Evolutionary conservation across 2,113 vertebrate genomes (phyloP), one percentile per base, ranked within the genome.

Genomic region (Tricholaema leucomelas): DNA sequence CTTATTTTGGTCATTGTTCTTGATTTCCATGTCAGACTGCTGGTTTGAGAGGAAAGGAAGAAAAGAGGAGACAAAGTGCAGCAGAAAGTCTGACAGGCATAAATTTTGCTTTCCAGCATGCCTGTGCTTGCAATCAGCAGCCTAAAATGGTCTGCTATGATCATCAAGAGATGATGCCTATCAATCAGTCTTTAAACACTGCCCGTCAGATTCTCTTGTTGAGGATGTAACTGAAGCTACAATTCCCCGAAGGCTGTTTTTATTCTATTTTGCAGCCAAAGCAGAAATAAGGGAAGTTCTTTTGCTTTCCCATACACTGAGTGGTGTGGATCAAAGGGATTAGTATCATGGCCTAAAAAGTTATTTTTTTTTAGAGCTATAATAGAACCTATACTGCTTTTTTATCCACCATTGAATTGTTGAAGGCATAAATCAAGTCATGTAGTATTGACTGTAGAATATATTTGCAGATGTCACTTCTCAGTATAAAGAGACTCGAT

Each of bases 131-230:
- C 84, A 96, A 95, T 95, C 95, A 96, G 60, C 89, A 79, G 67
- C 55, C n/a, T 60, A n/a, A 90, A 91, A 85, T 42, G 67, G 75
- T 96, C 96, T 97, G 95, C 81, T 96, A 93, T 81, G 89, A 76
- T 93, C 95, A 96, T 97, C 91, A 96, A 50, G 85, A 87, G 91
- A 94, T 90, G 92, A 96, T 94, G 91, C 56, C 85, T 93, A 95
- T 92, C 96, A 94, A 87, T 94, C 91, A 92, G 66, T 79, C 87
- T 92, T 90, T 96, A 96, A 95, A 93, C 85, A 78, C 86, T 56
- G 75, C 33, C 77, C 15, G 13, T 87, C 72, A 83, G 15, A 38
- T 72, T 88, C 72, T 95, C 81, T 75, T 85, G 25, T 33, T 36
- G 89, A 82, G 91, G 91, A 91, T 91, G 93, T 90, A 94, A 94